Percentiles rank a stretch among this genome's conserved stretches.
These are phyloP conservation scores for Coleophora deauratella DNA, from an alignment of 2,888 invertebrate genomes.

Conservation along the genomic window DNA sequence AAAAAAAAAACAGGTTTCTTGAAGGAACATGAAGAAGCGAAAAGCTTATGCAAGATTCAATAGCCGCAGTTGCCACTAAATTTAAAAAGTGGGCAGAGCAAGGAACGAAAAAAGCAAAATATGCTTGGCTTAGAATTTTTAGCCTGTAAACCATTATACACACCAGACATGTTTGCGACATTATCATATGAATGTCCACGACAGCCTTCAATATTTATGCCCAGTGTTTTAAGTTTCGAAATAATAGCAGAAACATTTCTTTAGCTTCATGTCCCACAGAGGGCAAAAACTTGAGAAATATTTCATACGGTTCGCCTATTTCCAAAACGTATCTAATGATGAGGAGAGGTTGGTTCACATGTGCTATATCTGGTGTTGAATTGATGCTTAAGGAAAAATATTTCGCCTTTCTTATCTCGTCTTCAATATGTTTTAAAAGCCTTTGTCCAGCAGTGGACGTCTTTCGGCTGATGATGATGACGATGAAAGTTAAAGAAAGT, in stretches of 20 bases:
- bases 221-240: conserved; percentile 2
- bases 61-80: conserved; percentile 14
- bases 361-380: conserved; percentile 20
- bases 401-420: conserved; percentile 7
- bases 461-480: too few relatives aligned
- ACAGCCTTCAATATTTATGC: conserved; percentile 8
- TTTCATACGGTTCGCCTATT: conserved; percentile 5
- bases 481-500: too few relatives aligned
- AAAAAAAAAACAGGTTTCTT: conserved; percentile 15
- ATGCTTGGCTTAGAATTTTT: conserved; percentile 15
- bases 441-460: too few relatives aligned
- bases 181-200: conserved; percentile 15
- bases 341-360: conserved; percentile 21
- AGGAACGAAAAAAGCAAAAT: conserved; percentile 11
- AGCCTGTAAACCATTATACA: conserved; percentile 9
- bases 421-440: conserved; percentile 13
- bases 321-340: conserved; percentile 19
- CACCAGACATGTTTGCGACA: conserved; percentile 15
- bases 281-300: conserved; percentile 16
- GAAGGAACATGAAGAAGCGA: conserved; percentile 16
- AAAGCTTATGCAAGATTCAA: conserved; percentile 17
- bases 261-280: conserved; percentile 11
- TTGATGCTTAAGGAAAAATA: conserved; percentile 18
- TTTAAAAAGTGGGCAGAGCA: conserved; percentile 15
- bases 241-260: conserved; percentile 5